A percentile compares a stretch with the other conserved stretches of the same genome.
These are phyloP conservation scores for Pectinophora gossypiella DNA, from an alignment of 1,140 invertebrate genomes.

Conservation along the genomic window DNA sequence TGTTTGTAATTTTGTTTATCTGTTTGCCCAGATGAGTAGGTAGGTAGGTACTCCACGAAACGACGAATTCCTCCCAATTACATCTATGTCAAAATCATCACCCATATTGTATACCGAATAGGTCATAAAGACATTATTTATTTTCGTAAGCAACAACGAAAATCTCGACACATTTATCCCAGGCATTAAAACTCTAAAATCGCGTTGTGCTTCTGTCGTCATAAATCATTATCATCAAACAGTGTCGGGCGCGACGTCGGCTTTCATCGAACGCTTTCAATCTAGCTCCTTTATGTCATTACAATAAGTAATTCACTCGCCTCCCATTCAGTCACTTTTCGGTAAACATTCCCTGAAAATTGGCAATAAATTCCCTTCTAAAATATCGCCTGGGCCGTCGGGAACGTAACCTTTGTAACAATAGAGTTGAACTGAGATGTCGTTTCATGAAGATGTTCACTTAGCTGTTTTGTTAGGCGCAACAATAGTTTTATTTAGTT, in stretches of 20 bases:
- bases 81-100: neutral
- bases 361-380: slow-evolving; percentile 67
- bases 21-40: neutral
- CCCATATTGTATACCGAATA: slow-evolving; percentile 12
- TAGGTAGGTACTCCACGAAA: too few species aligned
- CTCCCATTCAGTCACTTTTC: slow-evolving; percentile 62
- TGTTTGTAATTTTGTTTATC: neutral
- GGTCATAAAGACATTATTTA: slow-evolving; percentile 29
- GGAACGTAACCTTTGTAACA: slow-evolving; percentile 46
- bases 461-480: slow-evolving; percentile 60
- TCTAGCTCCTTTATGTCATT: slow-evolving; percentile 68
- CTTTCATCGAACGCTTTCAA: slow-evolving; percentile 67
- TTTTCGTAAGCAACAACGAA: slow-evolving; percentile 34
- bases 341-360: slow-evolving; percentile 64
- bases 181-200: slow-evolving; percentile 61
- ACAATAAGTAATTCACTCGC: slow-evolving; percentile 67
- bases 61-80: neutral
- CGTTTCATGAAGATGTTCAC: slow-evolving; percentile 69
- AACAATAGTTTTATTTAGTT: slow-evolving; percentile 74
- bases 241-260: slow-evolving; percentile 43
- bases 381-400: slow-evolving; percentile 41
- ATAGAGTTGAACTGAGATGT: slow-evolving; percentile 52
- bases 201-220: slow-evolving; percentile 54
- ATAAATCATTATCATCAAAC: slow-evolving; percentile 73
- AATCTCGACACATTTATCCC: slow-evolving; percentile 58